phyloP scores from a whole-genome alignment of 1,140 invertebrate species.

The Caenorhabditis inopinata region DNA sequence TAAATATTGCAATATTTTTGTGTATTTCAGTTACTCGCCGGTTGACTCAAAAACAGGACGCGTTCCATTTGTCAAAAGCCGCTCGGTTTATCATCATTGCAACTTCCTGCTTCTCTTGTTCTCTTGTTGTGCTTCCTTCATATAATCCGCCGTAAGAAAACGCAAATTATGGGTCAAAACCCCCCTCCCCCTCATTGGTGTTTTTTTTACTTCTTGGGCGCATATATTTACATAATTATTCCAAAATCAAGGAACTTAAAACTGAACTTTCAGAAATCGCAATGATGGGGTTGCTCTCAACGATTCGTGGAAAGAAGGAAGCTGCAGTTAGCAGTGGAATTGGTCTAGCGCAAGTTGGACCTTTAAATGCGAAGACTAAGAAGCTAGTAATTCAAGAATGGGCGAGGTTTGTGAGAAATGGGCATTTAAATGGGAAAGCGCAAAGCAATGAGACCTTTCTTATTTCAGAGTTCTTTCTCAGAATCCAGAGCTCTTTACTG shows the following conservation, averaged over 20 bases:
- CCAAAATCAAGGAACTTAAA: too few species aligned
- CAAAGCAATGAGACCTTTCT: neutral
- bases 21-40: too few species aligned
- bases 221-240: too few species aligned
- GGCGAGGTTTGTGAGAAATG: slow-evolving; percentile 23
- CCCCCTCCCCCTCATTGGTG: neutral
- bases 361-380: slow-evolving; percentile 35
- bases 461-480: slow-evolving; percentile 20
- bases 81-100: slow-evolving; percentile 2
- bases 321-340: slow-evolving; percentile 26
- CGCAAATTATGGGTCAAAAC: slow-evolving; percentile 21
- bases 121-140: neutral
- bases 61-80: neutral
- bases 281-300: slow-evolving; percentile 47
- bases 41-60: neutral
- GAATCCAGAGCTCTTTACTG: slow-evolving; percentile 37
- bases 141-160: slow-evolving; percentile 16
- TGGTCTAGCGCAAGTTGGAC: slow-evolving; percentile 31
- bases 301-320: slow-evolving; percentile 43
- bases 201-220: neutral
- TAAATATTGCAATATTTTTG: too few species aligned
- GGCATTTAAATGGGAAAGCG: neutral
- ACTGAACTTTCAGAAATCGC: neutral
- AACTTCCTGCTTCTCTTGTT: neutral
- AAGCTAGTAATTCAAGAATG: slow-evolving; percentile 45